Conservation (phyloP, 2,888 invertebrate species). For the Ametastegia equiseti region DNA sequence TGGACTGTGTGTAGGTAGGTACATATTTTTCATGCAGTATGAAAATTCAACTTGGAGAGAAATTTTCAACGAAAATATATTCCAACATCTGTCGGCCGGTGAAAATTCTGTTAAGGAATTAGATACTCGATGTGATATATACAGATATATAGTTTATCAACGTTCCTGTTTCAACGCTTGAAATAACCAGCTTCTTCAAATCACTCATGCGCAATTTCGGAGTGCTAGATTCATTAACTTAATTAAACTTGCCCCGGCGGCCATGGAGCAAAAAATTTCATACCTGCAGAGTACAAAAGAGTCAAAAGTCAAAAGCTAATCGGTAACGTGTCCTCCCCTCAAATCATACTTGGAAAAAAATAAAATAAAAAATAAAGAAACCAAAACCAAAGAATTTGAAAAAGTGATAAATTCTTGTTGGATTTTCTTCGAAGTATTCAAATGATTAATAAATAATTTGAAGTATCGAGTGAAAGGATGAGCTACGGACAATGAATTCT, state of each 20-base stretch:
- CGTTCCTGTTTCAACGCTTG: neutral
- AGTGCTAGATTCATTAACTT: slow-evolving; percentile 15
- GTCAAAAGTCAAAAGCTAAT: neutral
- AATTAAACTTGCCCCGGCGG: neutral
- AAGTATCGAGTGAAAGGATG: neutral
- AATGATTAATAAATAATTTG: neutral
- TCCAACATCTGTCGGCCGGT: neutral
- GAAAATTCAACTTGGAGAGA: neutral
- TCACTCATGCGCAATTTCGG: neutral
- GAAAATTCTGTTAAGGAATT: neutral
- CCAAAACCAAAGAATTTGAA: neutral
- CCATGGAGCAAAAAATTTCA: neutral
- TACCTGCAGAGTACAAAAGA: no score
- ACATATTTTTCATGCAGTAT: neutral
- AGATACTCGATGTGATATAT: neutral
- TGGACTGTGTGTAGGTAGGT: no score
- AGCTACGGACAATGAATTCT: neutral
- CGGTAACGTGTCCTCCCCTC: no score
- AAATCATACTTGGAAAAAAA: neutral
- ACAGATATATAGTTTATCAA: neutral
- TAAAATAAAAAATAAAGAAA: neutral
- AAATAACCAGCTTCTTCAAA: slow-evolving; percentile 18
- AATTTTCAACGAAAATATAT: neutral
- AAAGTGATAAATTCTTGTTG: neutral
- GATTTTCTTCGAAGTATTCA: neutral